Evolutionary conservation across 2,797 vertebrate genomes (phyloP).

Genomic region (Micromesistius poutassou): DNA sequence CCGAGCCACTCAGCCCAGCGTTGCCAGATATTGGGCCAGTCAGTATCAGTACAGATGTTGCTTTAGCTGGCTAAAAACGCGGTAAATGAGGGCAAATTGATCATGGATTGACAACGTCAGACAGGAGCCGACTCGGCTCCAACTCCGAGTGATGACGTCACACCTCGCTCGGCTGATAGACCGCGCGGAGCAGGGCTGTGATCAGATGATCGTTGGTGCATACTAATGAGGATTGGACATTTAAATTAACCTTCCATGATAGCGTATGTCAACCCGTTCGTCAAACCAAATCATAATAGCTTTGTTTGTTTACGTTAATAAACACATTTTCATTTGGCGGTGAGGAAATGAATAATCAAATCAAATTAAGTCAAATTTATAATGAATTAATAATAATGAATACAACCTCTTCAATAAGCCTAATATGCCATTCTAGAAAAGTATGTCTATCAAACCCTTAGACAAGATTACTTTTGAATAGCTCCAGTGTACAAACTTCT

Average conservation of each 20-base stretch:
- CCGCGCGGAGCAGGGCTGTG: neutral
- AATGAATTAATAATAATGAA: neutral
- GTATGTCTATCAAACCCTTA: too few species aligned
- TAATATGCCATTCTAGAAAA: too few species aligned
- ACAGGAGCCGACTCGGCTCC: constrained; percentile 43
- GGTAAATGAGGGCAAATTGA: constrained; percentile 5
- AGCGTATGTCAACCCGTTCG: too few species aligned
- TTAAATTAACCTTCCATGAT: neutral
- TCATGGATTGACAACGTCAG: constrained; percentile 49
- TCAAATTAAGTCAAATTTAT: neutral
- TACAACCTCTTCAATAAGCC: too few species aligned
- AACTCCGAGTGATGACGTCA: constrained; percentile 51
- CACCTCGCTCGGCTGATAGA: constrained; percentile 19
- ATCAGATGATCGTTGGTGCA: neutral
- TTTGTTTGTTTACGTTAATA: neutral
- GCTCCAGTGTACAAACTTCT: neutral
- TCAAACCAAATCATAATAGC: neutral
- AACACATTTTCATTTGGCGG: neutral
- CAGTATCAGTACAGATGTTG: neutral
- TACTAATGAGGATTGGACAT: neutral
- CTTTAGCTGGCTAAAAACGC: neutral
- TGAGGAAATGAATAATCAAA: neutral
- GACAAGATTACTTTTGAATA: neutral
- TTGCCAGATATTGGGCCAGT: too few species aligned
- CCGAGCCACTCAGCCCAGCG: constrained; percentile 85